Evolutionary conservation across 2,797 vertebrate genomes (phyloP).

Genomic region (Pachyuromys duprasi): DNA sequence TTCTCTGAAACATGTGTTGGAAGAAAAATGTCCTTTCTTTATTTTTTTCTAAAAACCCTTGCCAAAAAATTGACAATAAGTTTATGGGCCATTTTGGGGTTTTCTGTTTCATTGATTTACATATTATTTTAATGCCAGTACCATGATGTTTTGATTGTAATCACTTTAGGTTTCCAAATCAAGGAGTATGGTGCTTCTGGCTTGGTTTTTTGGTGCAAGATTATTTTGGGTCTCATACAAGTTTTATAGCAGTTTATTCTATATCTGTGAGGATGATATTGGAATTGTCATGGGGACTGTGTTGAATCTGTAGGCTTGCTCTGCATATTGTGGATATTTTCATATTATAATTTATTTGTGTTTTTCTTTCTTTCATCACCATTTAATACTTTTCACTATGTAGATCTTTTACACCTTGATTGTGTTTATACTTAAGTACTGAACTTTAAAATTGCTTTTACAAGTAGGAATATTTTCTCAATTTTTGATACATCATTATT

Average conservation of each 20-base stretch:
- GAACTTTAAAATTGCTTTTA: background rate
- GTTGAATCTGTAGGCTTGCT: background rate
- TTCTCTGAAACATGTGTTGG: background rate
- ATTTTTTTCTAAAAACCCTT: background rate
- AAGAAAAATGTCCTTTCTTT: background rate
- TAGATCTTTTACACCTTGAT: background rate
- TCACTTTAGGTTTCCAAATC: slow-evolving; percentile 30
- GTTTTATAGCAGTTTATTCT: background rate
- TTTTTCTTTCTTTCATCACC: background rate
- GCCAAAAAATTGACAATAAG: background rate
- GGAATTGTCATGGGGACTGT: background rate
- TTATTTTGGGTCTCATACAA: slow-evolving; percentile 23
- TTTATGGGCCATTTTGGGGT: background rate
- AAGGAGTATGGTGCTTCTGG: background rate
- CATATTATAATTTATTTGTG: background rate
- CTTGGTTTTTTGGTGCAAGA: background rate
- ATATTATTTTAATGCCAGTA: background rate
- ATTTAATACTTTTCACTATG: background rate
- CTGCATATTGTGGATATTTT: background rate
- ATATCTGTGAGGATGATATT: background rate
- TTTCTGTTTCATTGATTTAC: background rate
- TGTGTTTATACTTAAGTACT: background rate
- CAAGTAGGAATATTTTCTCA: background rate
- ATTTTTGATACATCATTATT: background rate
- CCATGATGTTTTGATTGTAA: slow-evolving; percentile 2